Percentiles rank a stretch among this genome's conserved stretches.
Conservation (phyloP, 2,797 vertebrate species). For the Poecilia velifera region DNA sequence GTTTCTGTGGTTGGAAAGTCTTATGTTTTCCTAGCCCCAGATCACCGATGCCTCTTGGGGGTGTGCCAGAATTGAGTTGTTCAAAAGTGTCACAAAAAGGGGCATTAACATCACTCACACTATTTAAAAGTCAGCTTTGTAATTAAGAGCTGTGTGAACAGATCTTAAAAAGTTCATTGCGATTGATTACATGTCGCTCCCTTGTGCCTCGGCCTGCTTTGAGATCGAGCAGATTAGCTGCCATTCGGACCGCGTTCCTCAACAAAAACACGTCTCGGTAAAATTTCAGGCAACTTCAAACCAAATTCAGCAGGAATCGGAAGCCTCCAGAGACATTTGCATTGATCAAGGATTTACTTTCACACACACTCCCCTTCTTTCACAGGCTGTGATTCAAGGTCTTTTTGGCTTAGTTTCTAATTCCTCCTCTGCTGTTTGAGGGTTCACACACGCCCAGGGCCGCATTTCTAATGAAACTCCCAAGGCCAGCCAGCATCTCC, state of each 20-base stretch:
- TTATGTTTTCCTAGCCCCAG: neutral
- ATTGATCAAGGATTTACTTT: slow-evolving; percentile 83
- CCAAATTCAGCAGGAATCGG: slow-evolving; percentile 71
- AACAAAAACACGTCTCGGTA: slow-evolving; percentile 75
- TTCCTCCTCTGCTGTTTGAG: slow-evolving; percentile 77
- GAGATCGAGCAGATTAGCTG: slow-evolving; percentile 65
- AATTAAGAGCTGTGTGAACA: slow-evolving; percentile 69
- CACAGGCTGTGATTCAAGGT: slow-evolving; percentile 81
- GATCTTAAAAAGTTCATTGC: slow-evolving; percentile 72
- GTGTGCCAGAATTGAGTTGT: slow-evolving; percentile 20
- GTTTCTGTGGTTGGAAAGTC: neutral
- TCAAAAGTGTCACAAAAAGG: slow-evolving; percentile 3
- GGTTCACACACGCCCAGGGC: slow-evolving; percentile 75
- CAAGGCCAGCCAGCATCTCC: slow-evolving; percentile 64
- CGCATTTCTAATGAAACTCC: slow-evolving; percentile 77
- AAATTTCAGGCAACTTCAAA: slow-evolving; percentile 76
- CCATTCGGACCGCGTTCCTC: slow-evolving; percentile 58
- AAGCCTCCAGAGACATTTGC: slow-evolving; percentile 71
- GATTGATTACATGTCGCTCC: slow-evolving; percentile 69
- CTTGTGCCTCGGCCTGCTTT: slow-evolving; percentile 69
- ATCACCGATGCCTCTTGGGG: slow-evolving; percentile 1
- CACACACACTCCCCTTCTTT: slow-evolving; percentile 73
- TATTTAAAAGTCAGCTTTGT: slow-evolving; percentile 65
- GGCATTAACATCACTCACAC: slow-evolving; percentile 43
- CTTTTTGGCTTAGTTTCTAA: slow-evolving; percentile 81